A percentile compares a stretch with the other conserved stretches of the same genome.
phyloP scores from a whole-genome alignment of 2,888 invertebrate genomes.

The Oligia fasciuncula region DNA sequence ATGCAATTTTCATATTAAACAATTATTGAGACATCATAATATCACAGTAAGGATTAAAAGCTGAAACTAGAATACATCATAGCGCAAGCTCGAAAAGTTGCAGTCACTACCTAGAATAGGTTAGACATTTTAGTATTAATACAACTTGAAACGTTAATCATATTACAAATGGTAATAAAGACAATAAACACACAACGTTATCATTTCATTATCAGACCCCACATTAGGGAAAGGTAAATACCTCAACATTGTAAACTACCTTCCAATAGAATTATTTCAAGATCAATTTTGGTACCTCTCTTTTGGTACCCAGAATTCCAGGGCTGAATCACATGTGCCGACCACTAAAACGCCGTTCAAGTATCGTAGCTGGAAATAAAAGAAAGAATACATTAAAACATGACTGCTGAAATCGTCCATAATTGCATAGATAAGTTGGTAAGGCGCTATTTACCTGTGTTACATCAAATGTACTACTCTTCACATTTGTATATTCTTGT shows the following conservation, averaged over 20 bases:
- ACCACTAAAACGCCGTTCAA: constrained; percentile 85
- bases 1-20: constrained; percentile 29
- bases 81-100: constrained; percentile 36
- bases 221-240: constrained; percentile 15
- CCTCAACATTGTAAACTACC: constrained; percentile 16
- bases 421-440: background rate
- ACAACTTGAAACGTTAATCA: constrained; percentile 43
- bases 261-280: constrained; percentile 26
- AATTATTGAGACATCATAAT: constrained; percentile 55
- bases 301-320: constrained; percentile 88
- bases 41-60: constrained; percentile 57
- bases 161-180: constrained; percentile 46
- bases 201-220: constrained; percentile 37
- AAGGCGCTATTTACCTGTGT: constrained; percentile 79
- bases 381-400: constrained; percentile 15
- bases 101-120: constrained; percentile 16
- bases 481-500: constrained; percentile 79
- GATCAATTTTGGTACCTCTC: constrained; percentile 67
- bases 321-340: constrained; percentile 87
- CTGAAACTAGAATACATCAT: constrained; percentile 35
- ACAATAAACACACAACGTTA: constrained; percentile 21
- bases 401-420: background rate
- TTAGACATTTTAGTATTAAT: constrained; percentile 34
- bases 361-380: constrained; percentile 85
- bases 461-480: constrained; percentile 82